A percentile compares a stretch with the other conserved stretches of the same genome.
These are phyloP conservation scores for Halictus quadricinctus DNA, from an alignment of 2,888 invertebrate genomes.

Conservation along the genomic window DNA sequence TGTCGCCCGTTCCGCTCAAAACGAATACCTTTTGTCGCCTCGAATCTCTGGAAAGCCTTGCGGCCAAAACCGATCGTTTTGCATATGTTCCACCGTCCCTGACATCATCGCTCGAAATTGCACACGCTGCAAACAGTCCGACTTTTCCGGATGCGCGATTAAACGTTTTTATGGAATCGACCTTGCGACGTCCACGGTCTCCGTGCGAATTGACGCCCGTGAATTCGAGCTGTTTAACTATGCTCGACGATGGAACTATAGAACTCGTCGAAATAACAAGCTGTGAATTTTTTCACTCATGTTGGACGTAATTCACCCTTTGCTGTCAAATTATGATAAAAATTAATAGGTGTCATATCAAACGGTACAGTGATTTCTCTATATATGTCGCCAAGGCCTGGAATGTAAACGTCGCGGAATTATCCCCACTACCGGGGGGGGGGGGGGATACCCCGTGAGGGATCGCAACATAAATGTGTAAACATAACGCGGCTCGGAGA, in stretches of 20 bases:
- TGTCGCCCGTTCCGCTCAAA: constrained; percentile 44
- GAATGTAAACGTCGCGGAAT: no score
- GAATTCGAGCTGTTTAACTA: neutral
- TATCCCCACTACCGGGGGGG: no score
- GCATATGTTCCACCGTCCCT: neutral
- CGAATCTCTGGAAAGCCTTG: neutral
- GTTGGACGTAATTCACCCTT: neutral
- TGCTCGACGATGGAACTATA: neutral
- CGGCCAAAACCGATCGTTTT: constrained; percentile 19
- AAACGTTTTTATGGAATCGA: constrained; percentile 34
- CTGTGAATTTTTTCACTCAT: neutral
- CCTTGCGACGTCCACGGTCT: constrained; percentile 27
- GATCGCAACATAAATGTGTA: no score
- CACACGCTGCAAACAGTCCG: neutral
- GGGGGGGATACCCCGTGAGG: no score
- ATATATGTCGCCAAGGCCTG: no score
- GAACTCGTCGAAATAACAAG: neutral
- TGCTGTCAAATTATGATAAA: no score
- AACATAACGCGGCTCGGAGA: no score
- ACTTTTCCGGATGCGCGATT: constrained; percentile 34
- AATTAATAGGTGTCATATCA: no score
- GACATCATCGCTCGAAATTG: constrained; percentile 44
- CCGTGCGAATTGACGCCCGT: neutral
- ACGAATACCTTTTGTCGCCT: constrained; percentile 48
- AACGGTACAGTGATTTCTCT: no score